A percentile compares a stretch with the other conserved stretches of the same genome.
Conservation (phyloP, 2,888 invertebrate genomes). For the Acanthococcus lagerstroemiae region DNA sequence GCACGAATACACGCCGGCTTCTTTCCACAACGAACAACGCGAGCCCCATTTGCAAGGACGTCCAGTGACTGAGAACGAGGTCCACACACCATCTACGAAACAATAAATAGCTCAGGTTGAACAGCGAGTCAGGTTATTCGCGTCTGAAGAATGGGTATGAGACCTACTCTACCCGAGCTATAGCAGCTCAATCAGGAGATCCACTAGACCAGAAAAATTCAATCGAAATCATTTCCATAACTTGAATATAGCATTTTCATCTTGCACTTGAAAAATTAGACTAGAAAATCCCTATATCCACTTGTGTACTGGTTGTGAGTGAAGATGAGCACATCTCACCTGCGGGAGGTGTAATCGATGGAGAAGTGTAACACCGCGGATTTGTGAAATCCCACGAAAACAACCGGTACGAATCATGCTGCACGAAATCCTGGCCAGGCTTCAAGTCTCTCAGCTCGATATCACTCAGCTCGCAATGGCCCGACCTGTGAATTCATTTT, state of each 20-base stretch:
- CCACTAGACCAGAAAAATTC: too few relatives aligned
- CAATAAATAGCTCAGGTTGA: conserved; percentile 9
- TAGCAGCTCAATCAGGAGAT: too few relatives aligned
- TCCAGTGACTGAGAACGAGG: conserved; percentile 69
- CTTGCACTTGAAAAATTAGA: too few relatives aligned
- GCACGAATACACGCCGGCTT: conserved; percentile 75
- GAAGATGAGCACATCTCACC: background rate
- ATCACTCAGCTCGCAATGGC: conserved; percentile 67
- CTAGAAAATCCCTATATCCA: too few relatives aligned
- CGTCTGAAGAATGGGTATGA: too few relatives aligned
- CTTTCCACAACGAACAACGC: conserved; percentile 58
- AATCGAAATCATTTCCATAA: too few relatives aligned
- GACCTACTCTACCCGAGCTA: too few relatives aligned
- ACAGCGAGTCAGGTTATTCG: too few relatives aligned
- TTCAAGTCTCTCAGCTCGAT: conserved; percentile 65
- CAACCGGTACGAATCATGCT: conserved; percentile 58
- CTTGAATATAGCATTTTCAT: too few relatives aligned
- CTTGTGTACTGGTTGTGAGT: background rate
- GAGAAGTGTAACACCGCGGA: conserved; percentile 49
- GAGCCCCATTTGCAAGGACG: conserved; percentile 64
- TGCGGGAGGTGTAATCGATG: conserved; percentile 34
- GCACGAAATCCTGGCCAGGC: conserved; percentile 59
- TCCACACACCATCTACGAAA: conserved; percentile 48
- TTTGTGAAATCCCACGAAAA: conserved; percentile 72
- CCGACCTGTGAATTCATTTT: conserved; percentile 32